These are phyloP conservation scores for Notodonta ziczac DNA, from an alignment of 2,888 invertebrate genomes.

Conservation along the genomic window DNA sequence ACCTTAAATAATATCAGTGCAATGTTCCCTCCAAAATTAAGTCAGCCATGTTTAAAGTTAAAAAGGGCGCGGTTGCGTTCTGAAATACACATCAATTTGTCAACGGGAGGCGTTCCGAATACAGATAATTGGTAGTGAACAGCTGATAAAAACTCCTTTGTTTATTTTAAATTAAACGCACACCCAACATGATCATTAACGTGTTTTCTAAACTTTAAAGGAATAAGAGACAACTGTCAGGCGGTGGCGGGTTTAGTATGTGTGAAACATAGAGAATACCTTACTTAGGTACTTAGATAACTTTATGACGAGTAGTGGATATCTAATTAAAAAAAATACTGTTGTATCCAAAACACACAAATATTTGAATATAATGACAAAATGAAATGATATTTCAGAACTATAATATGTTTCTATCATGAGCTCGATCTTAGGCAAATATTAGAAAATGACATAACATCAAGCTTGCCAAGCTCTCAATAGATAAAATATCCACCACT, in stretches of 20 bases:
- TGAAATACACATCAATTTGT: slow-evolving; percentile 66
- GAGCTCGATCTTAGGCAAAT: too few species aligned
- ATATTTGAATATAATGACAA: too few species aligned
- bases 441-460: too few species aligned
- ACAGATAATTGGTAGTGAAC: slow-evolving; percentile 69
- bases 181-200: slow-evolving; percentile 36
- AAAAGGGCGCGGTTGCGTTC: slow-evolving; percentile 51
- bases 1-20: neutral
- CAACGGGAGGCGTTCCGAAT: slow-evolving; percentile 69
- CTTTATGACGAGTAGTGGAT: too few species aligned
- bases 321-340: too few species aligned
- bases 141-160: slow-evolving; percentile 61
- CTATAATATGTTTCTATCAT: too few species aligned
- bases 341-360: too few species aligned
- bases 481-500: too few species aligned
- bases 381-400: too few species aligned
- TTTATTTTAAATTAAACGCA: slow-evolving; percentile 49
- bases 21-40: slow-evolving; percentile 3
- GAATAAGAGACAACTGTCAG: neutral
- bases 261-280: too few species aligned
- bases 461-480: too few species aligned
- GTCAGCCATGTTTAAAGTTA: slow-evolving; percentile 56
- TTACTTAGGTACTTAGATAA: too few species aligned
- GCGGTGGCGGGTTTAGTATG: neutral
- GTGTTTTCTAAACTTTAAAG: slow-evolving; percentile 19